These are phyloP conservation scores for Hydropotes inermis DNA, from an alignment of 2,113 vertebrate species.

Conservation along the genomic window DNA sequence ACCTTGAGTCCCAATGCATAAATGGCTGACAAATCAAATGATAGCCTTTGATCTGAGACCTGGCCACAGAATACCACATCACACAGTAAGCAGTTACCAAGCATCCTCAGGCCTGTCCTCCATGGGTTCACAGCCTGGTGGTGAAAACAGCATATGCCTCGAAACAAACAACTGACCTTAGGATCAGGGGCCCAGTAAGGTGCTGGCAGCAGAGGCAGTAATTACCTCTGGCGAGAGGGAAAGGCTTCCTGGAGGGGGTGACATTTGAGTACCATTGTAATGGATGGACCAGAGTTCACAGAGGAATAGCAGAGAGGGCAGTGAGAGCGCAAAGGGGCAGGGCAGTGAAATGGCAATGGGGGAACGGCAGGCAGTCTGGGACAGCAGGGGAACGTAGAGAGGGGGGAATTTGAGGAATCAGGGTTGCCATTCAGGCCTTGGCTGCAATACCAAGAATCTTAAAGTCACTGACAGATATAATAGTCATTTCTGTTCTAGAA, in stretches of 20 bases:
- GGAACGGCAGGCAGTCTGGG: neutral
- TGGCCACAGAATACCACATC: neutral
- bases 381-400: neutral
- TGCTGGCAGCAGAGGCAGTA: neutral
- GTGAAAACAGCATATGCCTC: neutral
- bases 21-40: neutral
- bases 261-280: neutral
- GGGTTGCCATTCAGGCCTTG: neutral
- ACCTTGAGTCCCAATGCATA: neutral
- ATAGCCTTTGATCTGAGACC: neutral
- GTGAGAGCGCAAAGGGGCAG: rapidly evolving
- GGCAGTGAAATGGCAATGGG: neutral
- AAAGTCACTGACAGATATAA: neutral
- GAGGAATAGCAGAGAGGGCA: neutral
- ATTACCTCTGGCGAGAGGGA: neutral
- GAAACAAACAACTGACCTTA: neutral
- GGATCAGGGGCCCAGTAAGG: neutral
- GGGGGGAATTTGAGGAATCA: too few species aligned
- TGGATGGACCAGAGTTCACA: neutral
- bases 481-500: neutral
- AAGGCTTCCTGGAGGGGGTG: neutral
- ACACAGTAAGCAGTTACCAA: neutral
- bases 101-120: neutral
- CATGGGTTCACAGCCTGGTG: neutral
- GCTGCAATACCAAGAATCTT: neutral